Base-by-base conservation (phyloP, 2,113 vertebrate genomes). In the Psilopogon haemacephalus region DNA sequence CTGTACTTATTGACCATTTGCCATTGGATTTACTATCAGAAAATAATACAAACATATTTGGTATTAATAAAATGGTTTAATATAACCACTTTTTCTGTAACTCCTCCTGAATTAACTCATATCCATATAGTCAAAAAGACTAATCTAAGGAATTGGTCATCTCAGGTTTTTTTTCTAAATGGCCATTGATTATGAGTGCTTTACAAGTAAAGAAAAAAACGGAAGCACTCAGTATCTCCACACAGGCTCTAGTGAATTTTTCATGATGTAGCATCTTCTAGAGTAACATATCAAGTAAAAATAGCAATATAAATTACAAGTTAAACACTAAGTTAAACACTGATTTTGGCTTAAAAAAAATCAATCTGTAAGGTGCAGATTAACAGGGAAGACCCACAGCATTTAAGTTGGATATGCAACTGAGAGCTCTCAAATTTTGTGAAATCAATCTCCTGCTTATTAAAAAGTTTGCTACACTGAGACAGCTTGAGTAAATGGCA, bases 241-340 rank as follows among this genome's bases (percentile, higher is more conserved):
- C 40, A 38, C 7, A 92, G 59, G 28, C 12, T 27, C 10, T 24
- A 44, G 46, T 18, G 6, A 79, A 32, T 59, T 67, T 73, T 52
- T 67, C 46, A 58, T 35, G 0, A 84, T 0, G 0, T 5, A 71
- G 5, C 28, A 46, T 46, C 26, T 56, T 60, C 11, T 55, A 40
- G 9, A 42, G 12, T 46, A 37, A 87, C 21, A 42, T 58, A 20
- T 21, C 82, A 78, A 19, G 68, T 50, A 82, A 60, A 59, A 23
- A 46, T 16, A 59, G 3, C 20, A 37, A 10, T 4, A 18, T 6
- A 21, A 58, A 67, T 5, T 1, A 30, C 19, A 81, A n/a, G n/a
- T n/a, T n/a, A n/a, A n/a, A n/a, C n/a, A n/a, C 5, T 1, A 73
- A 73, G 24, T 15, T 65, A 46, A 81, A 58, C 20, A 42, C 27